These are phyloP conservation scores for chimpanzee (Pan troglodytes) DNA, from an alignment of 2,113 vertebrate species.

Conservation along the genomic window DNA sequence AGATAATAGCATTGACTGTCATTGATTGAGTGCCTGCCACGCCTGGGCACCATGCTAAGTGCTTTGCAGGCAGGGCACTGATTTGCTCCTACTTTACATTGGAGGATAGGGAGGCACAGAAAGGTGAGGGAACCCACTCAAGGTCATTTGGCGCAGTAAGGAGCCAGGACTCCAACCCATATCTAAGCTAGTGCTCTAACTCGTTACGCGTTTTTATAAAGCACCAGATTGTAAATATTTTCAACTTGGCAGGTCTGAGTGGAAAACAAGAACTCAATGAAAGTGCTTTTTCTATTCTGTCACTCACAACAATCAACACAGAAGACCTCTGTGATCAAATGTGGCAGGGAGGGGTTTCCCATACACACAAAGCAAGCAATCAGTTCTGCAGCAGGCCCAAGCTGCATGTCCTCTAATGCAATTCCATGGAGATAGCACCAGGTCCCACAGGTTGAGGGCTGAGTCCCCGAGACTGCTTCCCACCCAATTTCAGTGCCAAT, in stretches of 20 bases:
- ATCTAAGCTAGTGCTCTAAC: neutral
- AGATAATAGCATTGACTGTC: neutral
- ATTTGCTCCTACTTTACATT: neutral
- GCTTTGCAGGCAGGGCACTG: neutral
- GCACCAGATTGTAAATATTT: neutral
- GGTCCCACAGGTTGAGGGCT: neutral
- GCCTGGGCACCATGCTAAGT: no score
- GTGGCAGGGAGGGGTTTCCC: neutral
- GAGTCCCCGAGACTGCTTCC: neutral
- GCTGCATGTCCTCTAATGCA: neutral
- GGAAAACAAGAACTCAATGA: no score
- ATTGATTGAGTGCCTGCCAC: neutral
- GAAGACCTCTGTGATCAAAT: neutral
- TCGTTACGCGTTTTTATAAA: no score
- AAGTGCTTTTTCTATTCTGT: neutral
- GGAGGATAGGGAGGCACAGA: neutral
- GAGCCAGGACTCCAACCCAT: no score
- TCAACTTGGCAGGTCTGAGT: neutral
- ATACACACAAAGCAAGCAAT: neutral
- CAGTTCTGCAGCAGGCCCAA: neutral
- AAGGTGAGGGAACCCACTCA: no score
- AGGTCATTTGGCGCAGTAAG: accelerated
- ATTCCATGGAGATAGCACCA: neutral
- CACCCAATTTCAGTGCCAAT: neutral
- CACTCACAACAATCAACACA: neutral